Evolutionary conservation across 2,797 vertebrate genomes (phyloP).

Genomic region (Eupleurogrammus muticus): DNA sequence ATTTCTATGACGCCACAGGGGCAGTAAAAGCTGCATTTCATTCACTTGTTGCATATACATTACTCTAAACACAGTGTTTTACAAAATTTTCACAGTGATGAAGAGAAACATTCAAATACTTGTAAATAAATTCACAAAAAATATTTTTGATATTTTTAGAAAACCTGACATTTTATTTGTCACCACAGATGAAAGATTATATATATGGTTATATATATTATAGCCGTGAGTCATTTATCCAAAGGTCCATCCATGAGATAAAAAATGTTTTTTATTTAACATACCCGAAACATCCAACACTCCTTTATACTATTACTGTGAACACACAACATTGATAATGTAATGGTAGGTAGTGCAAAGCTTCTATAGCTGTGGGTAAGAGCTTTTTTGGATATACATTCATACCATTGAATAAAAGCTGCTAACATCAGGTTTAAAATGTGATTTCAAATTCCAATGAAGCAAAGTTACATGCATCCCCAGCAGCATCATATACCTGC

Average conservation of each 20-base stretch:
- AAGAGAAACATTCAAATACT: conserved; percentile 1
- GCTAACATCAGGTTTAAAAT: conserved; percentile 4
- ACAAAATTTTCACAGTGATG: conserved; percentile 3
- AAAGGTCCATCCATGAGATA: conserved; percentile 15
- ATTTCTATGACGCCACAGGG: background rate
- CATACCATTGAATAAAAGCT: background rate
- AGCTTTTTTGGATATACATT: conserved; percentile 6
- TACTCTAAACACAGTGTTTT: background rate
- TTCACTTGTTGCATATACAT: background rate
- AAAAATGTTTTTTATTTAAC: conserved; percentile 11
- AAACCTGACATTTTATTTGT: conserved; percentile 44
- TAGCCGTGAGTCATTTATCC: background rate
- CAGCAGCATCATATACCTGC: background rate
- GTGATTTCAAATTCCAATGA: background rate
- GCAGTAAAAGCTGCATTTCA: background rate
- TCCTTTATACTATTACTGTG: conserved; percentile 2
- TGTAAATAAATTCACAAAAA: conserved; percentile 49
- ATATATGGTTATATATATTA: background rate
- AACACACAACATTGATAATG: conserved; percentile 23
- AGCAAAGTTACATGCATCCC: background rate
- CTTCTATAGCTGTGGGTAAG: background rate
- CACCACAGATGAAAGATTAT: conserved; percentile 13
- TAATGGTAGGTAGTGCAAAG: conserved; percentile 32
- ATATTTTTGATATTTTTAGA: conserved; percentile 36
- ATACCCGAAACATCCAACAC: conserved; percentile 21